Percentiles rank a stretch among this genome's conserved stretches.
phyloP scores from a whole-genome alignment of 2,797 vertebrate species.

The Nothura maculosa region DNA sequence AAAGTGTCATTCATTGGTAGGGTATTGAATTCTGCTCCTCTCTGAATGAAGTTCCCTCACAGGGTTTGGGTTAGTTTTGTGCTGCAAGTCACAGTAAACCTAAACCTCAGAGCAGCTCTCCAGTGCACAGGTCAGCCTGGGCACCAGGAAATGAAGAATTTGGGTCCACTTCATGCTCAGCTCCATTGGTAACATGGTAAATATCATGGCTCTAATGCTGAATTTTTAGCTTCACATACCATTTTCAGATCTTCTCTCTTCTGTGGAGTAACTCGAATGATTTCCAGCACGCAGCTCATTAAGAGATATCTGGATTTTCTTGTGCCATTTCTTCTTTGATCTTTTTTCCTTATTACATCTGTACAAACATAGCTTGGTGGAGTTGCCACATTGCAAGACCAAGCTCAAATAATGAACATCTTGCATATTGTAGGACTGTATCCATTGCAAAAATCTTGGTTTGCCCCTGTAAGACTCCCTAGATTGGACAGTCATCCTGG shows the following conservation, averaged over 20 bases:
- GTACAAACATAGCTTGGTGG: neutral
- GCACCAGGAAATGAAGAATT: neutral
- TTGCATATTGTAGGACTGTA: neutral
- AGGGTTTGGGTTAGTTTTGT: neutral
- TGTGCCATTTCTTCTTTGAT: neutral
- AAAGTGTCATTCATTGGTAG: neutral
- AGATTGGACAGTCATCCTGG: neutral
- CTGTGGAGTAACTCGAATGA: neutral
- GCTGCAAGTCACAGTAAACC: neutral
- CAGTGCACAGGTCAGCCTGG: neutral
- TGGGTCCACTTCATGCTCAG: neutral
- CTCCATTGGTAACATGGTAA: neutral
- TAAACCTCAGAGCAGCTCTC: neutral
- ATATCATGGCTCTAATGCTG: neutral
- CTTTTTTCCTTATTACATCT: neutral
- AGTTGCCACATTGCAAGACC: neutral
- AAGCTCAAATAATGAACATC: neutral
- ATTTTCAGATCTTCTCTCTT: neutral
- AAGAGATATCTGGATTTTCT: neutral
- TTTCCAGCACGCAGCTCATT: neutral
- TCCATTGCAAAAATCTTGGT: neutral
- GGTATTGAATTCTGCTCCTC: neutral
- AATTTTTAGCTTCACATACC: neutral
- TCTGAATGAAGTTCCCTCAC: neutral
- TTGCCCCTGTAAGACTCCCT: neutral